phyloP scores from a whole-genome alignment of 2,113 vertebrate genomes.

The Sarotherodon lohbergeri region DNA sequence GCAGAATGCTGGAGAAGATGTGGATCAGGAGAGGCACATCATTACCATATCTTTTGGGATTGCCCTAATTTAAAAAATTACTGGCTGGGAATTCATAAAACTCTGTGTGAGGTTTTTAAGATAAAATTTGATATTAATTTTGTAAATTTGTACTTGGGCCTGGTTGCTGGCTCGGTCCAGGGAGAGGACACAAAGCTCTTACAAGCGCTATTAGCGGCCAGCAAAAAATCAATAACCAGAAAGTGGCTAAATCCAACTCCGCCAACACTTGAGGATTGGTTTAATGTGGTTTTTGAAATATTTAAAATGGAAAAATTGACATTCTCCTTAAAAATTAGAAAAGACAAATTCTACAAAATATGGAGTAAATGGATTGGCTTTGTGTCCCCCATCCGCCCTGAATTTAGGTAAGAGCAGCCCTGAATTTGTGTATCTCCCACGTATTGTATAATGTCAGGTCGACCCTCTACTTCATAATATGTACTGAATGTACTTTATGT shows the following conservation, averaged over 20 bases:
- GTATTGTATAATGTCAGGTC: background rate
- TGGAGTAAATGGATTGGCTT: background rate
- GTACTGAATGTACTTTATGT: background rate
- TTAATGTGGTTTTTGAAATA: background rate
- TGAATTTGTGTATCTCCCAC: background rate
- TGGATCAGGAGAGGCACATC: background rate
- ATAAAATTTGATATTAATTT: background rate
- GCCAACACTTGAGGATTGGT: background rate
- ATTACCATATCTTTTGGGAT: too few species aligned
- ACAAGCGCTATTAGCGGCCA: background rate
- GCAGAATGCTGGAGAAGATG: background rate
- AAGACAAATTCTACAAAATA: background rate
- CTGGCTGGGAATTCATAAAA: background rate
- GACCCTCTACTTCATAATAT: background rate
- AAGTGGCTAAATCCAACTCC: background rate
- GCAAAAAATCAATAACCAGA: background rate
- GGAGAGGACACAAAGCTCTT: background rate
- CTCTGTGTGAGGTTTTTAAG: background rate
- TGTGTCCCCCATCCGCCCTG: background rate
- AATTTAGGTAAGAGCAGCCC: background rate
- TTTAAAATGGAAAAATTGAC: background rate
- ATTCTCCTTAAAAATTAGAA: background rate
- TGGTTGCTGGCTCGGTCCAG: too few species aligned
- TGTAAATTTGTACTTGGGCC: background rate
- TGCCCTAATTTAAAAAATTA: too few species aligned